phyloP scores from a whole-genome alignment of 1,140 invertebrate genomes.

The Diachasma alloeum region DNA sequence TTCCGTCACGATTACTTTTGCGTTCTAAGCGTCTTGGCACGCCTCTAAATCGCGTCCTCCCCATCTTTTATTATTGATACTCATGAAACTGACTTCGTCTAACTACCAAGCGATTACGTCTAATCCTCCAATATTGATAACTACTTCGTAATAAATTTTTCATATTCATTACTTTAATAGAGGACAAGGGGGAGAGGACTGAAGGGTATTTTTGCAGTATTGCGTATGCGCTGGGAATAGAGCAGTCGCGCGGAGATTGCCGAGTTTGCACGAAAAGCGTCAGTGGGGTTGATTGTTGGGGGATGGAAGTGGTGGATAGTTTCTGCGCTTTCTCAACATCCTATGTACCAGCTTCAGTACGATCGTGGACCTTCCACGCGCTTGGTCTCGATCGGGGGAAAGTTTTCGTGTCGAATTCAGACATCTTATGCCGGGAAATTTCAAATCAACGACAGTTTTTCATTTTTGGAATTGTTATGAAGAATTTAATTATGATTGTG shows the following conservation, averaged over 20 bases:
- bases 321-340: not conserved
- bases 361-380: not conserved
- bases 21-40: too few species aligned
- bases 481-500: not conserved
- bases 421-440: not conserved
- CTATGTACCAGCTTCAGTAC: not conserved
- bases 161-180: not conserved
- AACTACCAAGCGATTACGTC: not conserved
- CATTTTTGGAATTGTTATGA: not conserved
- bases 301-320: not conserved
- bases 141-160: not conserved
- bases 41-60: too few species aligned
- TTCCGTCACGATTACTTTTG: too few species aligned
- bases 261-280: constrained; percentile 42
- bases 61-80: too few species aligned
- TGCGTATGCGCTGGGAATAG: not conserved
- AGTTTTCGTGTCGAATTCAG: not conserved
- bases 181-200: not conserved
- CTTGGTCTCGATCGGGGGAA: not conserved
- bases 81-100: too few species aligned
- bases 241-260: constrained; percentile 46
- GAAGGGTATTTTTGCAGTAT: not conserved
- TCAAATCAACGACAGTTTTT: not conserved
- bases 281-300: not conserved
- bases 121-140: not conserved